Evolutionary conservation across 2,113 vertebrate species (phyloP).

Genomic region (Ceyx cyanopectus): DNA sequence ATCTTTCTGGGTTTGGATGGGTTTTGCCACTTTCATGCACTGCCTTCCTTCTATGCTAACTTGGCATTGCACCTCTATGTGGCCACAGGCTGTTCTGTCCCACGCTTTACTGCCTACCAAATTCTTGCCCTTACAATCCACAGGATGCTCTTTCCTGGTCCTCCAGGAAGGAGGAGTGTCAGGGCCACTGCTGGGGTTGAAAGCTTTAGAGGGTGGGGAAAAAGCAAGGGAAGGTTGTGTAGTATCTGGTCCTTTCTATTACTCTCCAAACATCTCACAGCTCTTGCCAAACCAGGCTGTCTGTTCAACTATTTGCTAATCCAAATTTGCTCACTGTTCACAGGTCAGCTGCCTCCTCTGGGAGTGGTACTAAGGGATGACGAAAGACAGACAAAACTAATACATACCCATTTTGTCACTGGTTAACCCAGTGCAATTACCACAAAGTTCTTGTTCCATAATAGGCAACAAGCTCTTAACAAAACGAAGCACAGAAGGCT

Average conservation of each 20-base stretch:
- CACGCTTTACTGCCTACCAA: neutral
- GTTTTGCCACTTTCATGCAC: neutral
- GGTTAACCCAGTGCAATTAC: conserved; percentile 16
- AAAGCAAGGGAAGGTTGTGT: neutral
- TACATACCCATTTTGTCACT: neutral
- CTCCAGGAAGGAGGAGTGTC: neutral
- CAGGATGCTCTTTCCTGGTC: neutral
- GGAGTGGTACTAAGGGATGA: neutral
- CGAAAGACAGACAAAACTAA: neutral
- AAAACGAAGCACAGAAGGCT: neutral
- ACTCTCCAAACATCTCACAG: neutral
- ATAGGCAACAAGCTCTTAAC: neutral
- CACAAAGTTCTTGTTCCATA: neutral
- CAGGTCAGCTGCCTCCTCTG: neutral
- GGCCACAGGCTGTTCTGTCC: neutral
- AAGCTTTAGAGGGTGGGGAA: neutral
- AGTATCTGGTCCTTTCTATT: neutral
- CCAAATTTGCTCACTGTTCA: neutral
- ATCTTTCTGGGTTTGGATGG: neutral
- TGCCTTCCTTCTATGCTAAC: neutral
- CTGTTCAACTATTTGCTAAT: neutral
- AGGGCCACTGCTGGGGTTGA: neutral
- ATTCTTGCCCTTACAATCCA: neutral
- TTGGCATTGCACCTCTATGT: neutral
- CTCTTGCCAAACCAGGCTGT: neutral